Conservation (phyloP, 1,140 invertebrate species). For the Zaprionus davidi region DNA sequence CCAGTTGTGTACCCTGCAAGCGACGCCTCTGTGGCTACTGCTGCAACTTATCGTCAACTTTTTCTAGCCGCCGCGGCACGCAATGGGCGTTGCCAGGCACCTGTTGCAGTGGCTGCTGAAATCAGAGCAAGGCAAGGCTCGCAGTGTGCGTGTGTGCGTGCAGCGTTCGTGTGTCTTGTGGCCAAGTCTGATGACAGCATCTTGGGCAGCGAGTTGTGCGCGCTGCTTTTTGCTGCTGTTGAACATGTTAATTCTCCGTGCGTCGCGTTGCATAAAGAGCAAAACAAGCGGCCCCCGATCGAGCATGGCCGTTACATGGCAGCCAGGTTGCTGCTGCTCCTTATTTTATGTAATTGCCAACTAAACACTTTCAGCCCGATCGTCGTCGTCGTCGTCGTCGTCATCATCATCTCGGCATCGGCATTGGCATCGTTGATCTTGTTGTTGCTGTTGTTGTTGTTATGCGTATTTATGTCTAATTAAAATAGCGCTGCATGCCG, state of each 20-base stretch:
- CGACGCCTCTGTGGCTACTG: conserved; percentile 17
- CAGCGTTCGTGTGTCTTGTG: conserved; percentile 33
- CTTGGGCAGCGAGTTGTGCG: conserved; percentile 62
- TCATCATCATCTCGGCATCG: conserved; percentile 1
- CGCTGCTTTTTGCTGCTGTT: conserved; percentile 56
- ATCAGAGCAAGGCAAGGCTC: conserved; percentile 74
- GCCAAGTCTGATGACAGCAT: conserved; percentile 68
- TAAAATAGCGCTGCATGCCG: conserved; percentile 74
- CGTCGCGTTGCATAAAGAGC: conserved; percentile 69
- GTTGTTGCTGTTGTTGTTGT: conserved; percentile 32
- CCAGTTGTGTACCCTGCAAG: neutral
- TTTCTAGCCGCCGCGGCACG: conserved; percentile 64
- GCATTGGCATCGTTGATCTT: conserved; percentile 1
- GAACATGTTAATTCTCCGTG: conserved; percentile 73
- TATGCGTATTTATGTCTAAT: conserved; percentile 77
- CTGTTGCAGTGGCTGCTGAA: conserved; percentile 58
- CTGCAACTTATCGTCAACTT: conserved; percentile 63
- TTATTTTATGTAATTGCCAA: conserved; percentile 81
- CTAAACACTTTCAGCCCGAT: conserved; percentile 76
- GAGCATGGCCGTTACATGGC: conserved; percentile 46
- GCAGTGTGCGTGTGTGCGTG: conserved; percentile 18
- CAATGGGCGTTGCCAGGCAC: conserved; percentile 77
- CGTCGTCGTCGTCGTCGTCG: conserved; percentile 14
- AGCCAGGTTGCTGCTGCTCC: conserved; percentile 67
- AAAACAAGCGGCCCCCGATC: conserved; percentile 41